A percentile compares a stretch with the other conserved stretches of the same genome.
Evolutionary conservation across 2,888 invertebrate species (phyloP).

Genomic region (Drosophila neonasuta): DNA sequence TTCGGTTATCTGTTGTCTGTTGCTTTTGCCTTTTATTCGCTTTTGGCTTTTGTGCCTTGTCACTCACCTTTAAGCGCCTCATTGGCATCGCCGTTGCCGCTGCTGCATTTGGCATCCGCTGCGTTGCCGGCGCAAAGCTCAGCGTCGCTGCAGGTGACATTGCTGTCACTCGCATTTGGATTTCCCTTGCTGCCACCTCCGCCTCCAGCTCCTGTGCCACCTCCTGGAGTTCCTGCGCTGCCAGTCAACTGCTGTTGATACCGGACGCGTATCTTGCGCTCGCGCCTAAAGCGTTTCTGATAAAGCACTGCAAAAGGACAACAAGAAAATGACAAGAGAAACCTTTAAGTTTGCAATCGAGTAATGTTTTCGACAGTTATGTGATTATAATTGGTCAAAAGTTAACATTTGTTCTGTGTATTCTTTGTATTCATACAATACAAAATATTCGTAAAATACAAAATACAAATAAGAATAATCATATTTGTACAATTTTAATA

Average conservation of each 20-base stretch:
- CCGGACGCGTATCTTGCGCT: constrained; percentile 90
- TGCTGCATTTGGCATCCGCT: constrained; percentile 51
- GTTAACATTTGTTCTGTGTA: background rate
- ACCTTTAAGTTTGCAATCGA: background rate
- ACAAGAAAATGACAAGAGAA: background rate
- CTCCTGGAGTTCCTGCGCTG: constrained; percentile 83
- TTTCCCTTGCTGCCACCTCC: constrained; percentile 83
- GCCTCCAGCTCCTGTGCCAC: background rate
- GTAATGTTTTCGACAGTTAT: background rate
- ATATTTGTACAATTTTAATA: too few species aligned
- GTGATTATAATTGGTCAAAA: background rate
- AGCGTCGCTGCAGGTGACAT: constrained; percentile 56
- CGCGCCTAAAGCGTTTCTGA: constrained; percentile 95
- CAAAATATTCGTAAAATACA: background rate
- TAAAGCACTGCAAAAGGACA: constrained; percentile 87
- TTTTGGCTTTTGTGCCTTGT: constrained; percentile 40
- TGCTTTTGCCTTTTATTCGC: constrained; percentile 19
- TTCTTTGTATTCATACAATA: background rate
- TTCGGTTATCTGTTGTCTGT: background rate
- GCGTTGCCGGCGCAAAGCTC: constrained; percentile 47
- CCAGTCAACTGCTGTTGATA: constrained; percentile 92
- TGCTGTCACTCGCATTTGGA: constrained; percentile 55
- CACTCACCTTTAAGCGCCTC: constrained; percentile 69
- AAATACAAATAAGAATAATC: background rate
- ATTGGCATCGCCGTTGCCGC: constrained; percentile 59